Percentiles rank a stretch among this genome's conserved stretches.
phyloP scores from a whole-genome alignment of 2,113 vertebrate species.

The Gavia stellata region DNA sequence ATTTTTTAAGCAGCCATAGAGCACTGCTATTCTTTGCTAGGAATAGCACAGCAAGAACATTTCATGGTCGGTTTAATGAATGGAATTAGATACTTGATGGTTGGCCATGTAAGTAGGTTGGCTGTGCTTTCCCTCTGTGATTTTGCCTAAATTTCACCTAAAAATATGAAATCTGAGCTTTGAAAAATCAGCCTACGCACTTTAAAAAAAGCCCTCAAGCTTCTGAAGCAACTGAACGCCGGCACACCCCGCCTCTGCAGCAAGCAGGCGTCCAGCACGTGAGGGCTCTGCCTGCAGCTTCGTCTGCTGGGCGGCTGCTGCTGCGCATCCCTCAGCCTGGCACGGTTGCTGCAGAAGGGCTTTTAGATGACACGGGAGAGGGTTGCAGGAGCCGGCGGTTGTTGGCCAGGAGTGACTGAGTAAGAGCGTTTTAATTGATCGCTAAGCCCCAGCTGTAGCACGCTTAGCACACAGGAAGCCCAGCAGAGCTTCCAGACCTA shows the following conservation, averaged over 20 bases:
- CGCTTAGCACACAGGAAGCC: not conserved
- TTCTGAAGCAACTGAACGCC: not conserved
- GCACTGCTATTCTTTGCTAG: not conserved
- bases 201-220: not conserved
- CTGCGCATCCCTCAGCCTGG: not conserved
- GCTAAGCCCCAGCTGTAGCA: not conserved
- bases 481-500: not conserved
- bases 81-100: not conserved
- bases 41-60: not conserved
- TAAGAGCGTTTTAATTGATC: not conserved
- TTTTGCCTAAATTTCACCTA: not conserved
- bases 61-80: not conserved
- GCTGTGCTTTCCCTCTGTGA: not conserved
- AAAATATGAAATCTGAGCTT: not conserved
- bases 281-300: not conserved
- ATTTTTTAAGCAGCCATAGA: not conserved
- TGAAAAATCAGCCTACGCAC: not conserved
- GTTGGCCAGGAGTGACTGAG: not conserved
- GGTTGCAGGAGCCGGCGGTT: not conserved
- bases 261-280: not conserved
- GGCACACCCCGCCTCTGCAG: not conserved
- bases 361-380: not conserved
- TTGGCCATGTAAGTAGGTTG: not conserved
- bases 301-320: not conserved
- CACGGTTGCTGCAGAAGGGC: not conserved